Evolutionary conservation across 1,140 invertebrate genomes (phyloP).

Genomic region (Cotesia chilonis): DNA sequence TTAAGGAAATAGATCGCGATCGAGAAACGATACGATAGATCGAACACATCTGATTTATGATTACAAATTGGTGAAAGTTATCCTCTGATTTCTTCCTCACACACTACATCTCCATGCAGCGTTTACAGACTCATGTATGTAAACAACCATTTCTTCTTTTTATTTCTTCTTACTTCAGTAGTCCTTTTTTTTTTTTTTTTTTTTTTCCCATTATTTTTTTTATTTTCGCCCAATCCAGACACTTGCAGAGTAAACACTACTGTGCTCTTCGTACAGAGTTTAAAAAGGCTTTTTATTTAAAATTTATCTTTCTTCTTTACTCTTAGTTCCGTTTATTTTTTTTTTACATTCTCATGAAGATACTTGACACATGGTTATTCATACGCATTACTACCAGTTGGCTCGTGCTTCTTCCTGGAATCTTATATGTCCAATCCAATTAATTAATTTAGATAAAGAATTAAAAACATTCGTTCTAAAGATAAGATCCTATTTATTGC

Average conservation of each 20-base stretch:
- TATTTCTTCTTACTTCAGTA: too few species aligned
- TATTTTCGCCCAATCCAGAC: too few species aligned
- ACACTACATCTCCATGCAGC: not conserved
- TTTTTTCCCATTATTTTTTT: too few species aligned
- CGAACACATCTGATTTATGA: slow-evolving; percentile 31
- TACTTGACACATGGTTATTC: too few species aligned
- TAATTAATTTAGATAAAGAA: slow-evolving; percentile 31
- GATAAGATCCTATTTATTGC: slow-evolving; percentile 33
- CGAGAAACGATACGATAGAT: slow-evolving; percentile 29
- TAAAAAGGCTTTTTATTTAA: too few species aligned
- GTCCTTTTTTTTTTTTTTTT: too few species aligned
- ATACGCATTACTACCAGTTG: slow-evolving; percentile 2
- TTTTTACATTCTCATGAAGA: too few species aligned
- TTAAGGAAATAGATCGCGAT: slow-evolving; percentile 26
- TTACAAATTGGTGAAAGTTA: slow-evolving; percentile 39
- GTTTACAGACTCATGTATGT: too few species aligned
- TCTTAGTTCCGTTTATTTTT: not conserved
- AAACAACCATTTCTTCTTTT: too few species aligned
- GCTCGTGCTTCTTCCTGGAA: slow-evolving; percentile 35
- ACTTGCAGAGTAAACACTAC: slow-evolving; percentile 14
- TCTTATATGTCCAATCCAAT: slow-evolving; percentile 33
- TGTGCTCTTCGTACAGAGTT: not conserved
- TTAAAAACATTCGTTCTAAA: slow-evolving; percentile 28
- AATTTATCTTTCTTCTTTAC: not conserved
- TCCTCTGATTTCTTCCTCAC: slow-evolving; percentile 10